Percentiles rank a stretch among this genome's conserved stretches.
Conservation (phyloP, 2,888 invertebrate species). For the Oligia fasciuncula region DNA sequence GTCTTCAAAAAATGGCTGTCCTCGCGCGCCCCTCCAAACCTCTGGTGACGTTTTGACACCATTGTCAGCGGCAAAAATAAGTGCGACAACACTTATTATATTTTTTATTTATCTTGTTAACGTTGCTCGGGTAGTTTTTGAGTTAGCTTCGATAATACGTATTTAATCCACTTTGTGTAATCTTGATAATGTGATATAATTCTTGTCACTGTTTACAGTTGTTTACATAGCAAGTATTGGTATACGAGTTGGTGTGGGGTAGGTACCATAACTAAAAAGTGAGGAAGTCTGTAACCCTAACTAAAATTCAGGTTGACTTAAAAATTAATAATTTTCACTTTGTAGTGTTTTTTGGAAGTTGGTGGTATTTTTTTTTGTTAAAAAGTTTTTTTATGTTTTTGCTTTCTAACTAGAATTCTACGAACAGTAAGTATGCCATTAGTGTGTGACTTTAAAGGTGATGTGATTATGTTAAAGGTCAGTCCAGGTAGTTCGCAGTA, state of each 20-base stretch:
- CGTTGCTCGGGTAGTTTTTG: neutral
- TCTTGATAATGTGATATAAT: neutral
- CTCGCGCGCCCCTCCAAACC: too few relatives aligned
- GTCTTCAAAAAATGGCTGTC: too few relatives aligned
- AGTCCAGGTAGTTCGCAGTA: conserved; percentile 6
- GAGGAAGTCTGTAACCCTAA: too few relatives aligned
- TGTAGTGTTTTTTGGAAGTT: neutral
- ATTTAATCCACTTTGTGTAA: neutral
- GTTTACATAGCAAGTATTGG: neutral
- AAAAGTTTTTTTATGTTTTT: neutral
- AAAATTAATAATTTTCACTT: neutral
- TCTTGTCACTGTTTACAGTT: neutral
- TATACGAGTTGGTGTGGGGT: too few relatives aligned
- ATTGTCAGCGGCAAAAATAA: too few relatives aligned
- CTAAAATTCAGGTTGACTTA: too few relatives aligned
- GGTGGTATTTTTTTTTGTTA: neutral
- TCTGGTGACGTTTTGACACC: too few relatives aligned
- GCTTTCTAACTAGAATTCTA: neutral
- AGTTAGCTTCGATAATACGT: neutral
- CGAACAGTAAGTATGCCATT: too few relatives aligned
- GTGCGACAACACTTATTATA: too few relatives aligned
- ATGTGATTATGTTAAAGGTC: neutral
- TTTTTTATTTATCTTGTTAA: too few relatives aligned
- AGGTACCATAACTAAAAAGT: too few relatives aligned
- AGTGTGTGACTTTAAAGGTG: neutral